Evolutionary conservation across 2,113 vertebrate genomes (phyloP).

Genomic region (Carassius carassius): DNA sequence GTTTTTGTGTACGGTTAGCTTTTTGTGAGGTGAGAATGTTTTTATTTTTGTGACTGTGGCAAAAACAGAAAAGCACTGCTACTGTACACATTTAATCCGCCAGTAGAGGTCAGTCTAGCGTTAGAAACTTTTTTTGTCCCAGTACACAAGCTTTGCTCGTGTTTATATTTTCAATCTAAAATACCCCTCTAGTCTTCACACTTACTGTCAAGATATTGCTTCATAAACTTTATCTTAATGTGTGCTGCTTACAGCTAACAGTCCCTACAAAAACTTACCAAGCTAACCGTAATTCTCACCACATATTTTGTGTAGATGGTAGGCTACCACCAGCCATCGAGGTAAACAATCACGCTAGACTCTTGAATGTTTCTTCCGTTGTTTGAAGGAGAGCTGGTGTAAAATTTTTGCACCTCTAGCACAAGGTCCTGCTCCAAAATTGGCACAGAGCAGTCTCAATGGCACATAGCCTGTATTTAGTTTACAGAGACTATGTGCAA

Average conservation of each 20-base stretch:
- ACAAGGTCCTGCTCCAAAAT: neutral
- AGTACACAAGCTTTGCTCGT: neutral
- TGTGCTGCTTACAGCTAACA: neutral
- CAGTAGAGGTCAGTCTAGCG: conserved; percentile 4
- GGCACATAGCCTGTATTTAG: too few species aligned
- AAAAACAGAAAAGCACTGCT: neutral
- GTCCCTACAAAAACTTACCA: neutral
- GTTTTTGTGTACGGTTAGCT: neutral
- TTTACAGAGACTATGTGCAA: too few species aligned
- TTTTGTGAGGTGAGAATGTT: neutral
- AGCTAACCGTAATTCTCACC: neutral
- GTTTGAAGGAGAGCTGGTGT: neutral
- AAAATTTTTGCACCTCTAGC: neutral
- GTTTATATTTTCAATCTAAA: conserved; percentile 2
- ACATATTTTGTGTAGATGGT: too few species aligned
- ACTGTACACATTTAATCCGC: neutral
- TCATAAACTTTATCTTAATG: neutral
- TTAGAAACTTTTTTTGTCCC: neutral
- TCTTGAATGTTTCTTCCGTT: neutral
- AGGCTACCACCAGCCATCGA: too few species aligned
- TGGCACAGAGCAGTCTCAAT: too few species aligned
- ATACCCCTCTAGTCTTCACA: neutral
- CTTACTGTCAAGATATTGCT: neutral
- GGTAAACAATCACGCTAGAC: neutral
- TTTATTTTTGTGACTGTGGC: neutral